Conservation (phyloP, 2,888 invertebrate species). For the Heliconius ismenius region DNA sequence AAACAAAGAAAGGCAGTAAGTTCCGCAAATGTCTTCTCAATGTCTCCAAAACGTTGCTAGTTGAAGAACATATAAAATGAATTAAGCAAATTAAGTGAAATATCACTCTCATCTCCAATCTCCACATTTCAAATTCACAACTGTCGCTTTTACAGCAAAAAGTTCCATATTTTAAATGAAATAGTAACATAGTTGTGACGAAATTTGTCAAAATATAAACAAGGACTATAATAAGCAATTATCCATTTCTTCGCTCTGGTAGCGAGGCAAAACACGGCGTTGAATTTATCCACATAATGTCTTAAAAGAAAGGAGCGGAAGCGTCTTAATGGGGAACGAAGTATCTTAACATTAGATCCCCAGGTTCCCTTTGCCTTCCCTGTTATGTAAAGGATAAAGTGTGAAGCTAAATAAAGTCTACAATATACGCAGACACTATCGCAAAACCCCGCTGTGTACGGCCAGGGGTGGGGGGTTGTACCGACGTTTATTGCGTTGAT, state of each 20-base stretch:
- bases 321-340: not conserved
- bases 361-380: not conserved
- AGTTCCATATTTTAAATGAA: too few species aligned
- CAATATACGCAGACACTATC: conserved; percentile 47
- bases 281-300: not conserved
- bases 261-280: not conserved
- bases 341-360: not conserved
- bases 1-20: too few species aligned
- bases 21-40: too few species aligned
- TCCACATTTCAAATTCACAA: too few species aligned
- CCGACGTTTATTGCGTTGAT: conserved; percentile 63
- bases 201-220: not conserved
- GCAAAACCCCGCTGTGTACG: conserved; percentile 53
- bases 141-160: too few species aligned
- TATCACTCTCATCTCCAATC: too few species aligned
- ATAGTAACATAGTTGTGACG: too few species aligned
- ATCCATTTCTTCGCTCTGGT: not conserved
- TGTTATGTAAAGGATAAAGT: not conserved
- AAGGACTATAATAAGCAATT: not conserved
- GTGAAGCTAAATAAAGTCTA: not conserved
- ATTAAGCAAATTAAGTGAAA: too few species aligned
- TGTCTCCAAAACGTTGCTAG: too few species aligned
- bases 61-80: too few species aligned
- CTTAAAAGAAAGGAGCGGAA: not conserved
- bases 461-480: conserved; percentile 42